phyloP scores from a whole-genome alignment of 1,140 invertebrate species.

The Phymastichus coffea region DNA sequence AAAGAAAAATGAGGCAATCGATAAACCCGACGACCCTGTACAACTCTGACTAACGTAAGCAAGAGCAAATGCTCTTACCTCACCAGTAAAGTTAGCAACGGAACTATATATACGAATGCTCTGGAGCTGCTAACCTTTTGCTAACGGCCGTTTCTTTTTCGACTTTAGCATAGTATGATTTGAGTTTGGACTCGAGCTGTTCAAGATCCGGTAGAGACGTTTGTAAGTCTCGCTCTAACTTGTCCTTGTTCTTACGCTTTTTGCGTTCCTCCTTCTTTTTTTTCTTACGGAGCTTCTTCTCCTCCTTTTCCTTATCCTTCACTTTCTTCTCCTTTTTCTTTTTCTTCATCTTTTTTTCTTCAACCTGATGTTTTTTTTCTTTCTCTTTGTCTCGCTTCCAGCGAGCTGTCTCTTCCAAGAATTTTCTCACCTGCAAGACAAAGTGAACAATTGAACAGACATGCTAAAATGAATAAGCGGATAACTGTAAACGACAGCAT shows the following conservation, averaged over 20 bases:
- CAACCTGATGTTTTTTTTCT: constrained; percentile 70
- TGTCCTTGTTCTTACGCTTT: constrained; percentile 61
- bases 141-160: constrained; percentile 67
- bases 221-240: constrained; percentile 63
- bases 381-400: constrained; percentile 68
- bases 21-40: no score
- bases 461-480: not conserved
- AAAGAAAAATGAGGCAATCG: no score
- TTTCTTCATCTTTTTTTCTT: constrained; percentile 61
- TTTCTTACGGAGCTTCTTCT: constrained; percentile 69
- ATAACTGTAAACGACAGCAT: not conserved
- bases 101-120: no score
- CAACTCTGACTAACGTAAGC: no score
- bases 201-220: constrained; percentile 68
- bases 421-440: constrained; percentile 65
- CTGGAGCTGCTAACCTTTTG: constrained; percentile 58
- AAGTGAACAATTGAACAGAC: no score
- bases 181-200: constrained; percentile 74
- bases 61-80: no score
- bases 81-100: no score
- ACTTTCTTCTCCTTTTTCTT: constrained; percentile 59
- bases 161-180: constrained; percentile 75
- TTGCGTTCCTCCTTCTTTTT: constrained; percentile 67
- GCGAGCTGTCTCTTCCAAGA: constrained; percentile 75
- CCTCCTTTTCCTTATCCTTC: constrained; percentile 60